Conservation (phyloP, 2,113 vertebrate genomes). For the Macquaria australasica region DNA sequence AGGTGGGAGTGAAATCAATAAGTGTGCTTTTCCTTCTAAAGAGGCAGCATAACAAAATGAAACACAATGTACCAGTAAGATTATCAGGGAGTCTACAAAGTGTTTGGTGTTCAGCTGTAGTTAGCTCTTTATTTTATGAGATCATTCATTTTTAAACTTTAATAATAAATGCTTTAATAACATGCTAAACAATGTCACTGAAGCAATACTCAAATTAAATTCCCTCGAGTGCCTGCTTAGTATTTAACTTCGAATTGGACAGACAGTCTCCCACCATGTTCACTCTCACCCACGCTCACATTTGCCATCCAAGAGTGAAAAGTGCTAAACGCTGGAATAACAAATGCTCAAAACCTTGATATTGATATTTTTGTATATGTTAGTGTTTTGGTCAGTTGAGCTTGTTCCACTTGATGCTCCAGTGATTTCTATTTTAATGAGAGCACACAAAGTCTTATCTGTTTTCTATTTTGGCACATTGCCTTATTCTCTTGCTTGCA, state of each 20-base stretch:
- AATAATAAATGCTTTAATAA: slow-evolving; percentile 1
- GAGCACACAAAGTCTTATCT: slow-evolving; percentile 5
- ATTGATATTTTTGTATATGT: slow-evolving; percentile 23
- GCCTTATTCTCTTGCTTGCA: background rate
- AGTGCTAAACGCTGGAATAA: slow-evolving; percentile 39
- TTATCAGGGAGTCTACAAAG: slow-evolving; percentile 1
- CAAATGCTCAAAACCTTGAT: slow-evolving; percentile 41
- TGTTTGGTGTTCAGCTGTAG: background rate
- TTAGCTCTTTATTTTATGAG: slow-evolving; percentile 2
- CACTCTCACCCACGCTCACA: slow-evolving; percentile 64
- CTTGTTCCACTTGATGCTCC: slow-evolving; percentile 14
- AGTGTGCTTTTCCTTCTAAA: slow-evolving; percentile 2
- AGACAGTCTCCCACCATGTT: slow-evolving; percentile 45
- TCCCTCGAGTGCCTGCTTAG: background rate
- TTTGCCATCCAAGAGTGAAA: slow-evolving; percentile 52
- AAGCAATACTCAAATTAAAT: background rate
- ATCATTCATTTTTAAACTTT: background rate
- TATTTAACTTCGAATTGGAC: slow-evolving; percentile 42
- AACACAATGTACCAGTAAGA: slow-evolving; percentile 13
- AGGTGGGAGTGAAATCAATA: slow-evolving; percentile 53
- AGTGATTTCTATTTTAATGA: slow-evolving; percentile 1
- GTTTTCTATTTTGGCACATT: slow-evolving; percentile 8
- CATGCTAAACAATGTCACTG: background rate
- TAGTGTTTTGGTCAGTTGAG: slow-evolving; percentile 11
- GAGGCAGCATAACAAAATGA: slow-evolving; percentile 17